Conservation (phyloP, 2,113 vertebrate species). For the Chaetura pelagica region DNA sequence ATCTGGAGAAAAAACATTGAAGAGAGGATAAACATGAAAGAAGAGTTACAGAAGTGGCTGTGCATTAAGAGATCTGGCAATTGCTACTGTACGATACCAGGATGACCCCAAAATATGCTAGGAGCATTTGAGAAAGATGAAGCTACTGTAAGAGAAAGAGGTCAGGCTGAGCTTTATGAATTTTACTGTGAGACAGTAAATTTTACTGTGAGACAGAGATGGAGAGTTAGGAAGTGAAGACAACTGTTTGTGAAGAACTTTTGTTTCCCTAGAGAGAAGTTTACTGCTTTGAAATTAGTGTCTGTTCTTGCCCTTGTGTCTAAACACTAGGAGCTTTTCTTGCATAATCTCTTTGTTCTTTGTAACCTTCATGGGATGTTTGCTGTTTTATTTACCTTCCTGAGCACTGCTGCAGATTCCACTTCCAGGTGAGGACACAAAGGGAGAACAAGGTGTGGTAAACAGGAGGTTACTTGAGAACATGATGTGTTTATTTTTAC, state of each 20-base stretch:
- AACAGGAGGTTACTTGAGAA: neutral
- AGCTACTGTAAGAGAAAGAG: neutral
- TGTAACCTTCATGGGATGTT: neutral
- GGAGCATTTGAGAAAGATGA: neutral
- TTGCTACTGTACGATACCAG: neutral
- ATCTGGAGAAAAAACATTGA: neutral
- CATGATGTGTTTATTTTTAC: neutral
- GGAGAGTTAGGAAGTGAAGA: neutral
- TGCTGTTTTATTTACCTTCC: neutral
- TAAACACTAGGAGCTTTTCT: conserved; percentile 16
- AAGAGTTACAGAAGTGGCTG: neutral
- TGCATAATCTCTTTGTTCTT: conserved; percentile 1
- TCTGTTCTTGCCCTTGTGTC: neutral
- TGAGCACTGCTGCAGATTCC: neutral
- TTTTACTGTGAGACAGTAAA: neutral
- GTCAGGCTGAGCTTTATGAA: neutral
- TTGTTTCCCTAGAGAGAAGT: conserved; percentile 1
- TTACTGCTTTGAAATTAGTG: neutral
- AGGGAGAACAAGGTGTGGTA: neutral
- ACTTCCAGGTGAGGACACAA: neutral
- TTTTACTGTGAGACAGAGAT: neutral
- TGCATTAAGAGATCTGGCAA: neutral
- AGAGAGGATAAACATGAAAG: neutral
- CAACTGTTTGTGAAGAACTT: neutral
- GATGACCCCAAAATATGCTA: neutral